Conservation (phyloP, 2,113 vertebrate genomes). For the Okapia johnstoni region DNA sequence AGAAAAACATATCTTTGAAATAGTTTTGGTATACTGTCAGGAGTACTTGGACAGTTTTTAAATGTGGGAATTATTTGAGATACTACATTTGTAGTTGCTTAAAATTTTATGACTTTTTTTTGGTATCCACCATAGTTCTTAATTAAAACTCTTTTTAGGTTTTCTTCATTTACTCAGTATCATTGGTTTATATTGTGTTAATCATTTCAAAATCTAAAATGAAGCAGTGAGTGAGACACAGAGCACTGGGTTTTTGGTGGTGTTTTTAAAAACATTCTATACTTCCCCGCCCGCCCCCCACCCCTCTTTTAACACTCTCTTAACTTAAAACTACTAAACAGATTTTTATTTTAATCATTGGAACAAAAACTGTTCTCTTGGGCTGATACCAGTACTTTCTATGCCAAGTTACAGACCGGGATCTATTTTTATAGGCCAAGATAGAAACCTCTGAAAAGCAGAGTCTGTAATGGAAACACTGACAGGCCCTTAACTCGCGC, state of each 20-base stretch:
- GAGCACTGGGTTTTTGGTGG: slow-evolving; percentile 9
- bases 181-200: slow-evolving; percentile 41
- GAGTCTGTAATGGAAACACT: slow-evolving; percentile 64
- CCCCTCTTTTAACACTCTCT: slow-evolving; percentile 2
- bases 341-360: slow-evolving; percentile 77
- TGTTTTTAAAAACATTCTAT: slow-evolving; percentile 59
- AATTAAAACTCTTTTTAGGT: slow-evolving; percentile 37
- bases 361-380: slow-evolving; percentile 71
- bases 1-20: neutral
- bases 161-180: slow-evolving; percentile 30
- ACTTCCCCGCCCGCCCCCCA: neutral
- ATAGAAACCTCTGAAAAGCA: slow-evolving; percentile 70
- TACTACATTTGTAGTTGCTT: slow-evolving; percentile 40
- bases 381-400: slow-evolving; percentile 63
- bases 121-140: slow-evolving; percentile 16
- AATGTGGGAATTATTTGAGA: slow-evolving; percentile 41
- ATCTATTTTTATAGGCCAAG: slow-evolving; percentile 72
- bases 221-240: slow-evolving; percentile 7
- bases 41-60: neutral
- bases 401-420: slow-evolving; percentile 68
- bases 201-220: slow-evolving; percentile 45
- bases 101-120: slow-evolving; percentile 33
- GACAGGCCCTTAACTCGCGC: slow-evolving; percentile 58
- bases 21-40: neutral
- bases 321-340: slow-evolving; percentile 71